phyloP scores from a whole-genome alignment of 2,113 vertebrate genomes.

The Phrynosoma blainvillii region DNA sequence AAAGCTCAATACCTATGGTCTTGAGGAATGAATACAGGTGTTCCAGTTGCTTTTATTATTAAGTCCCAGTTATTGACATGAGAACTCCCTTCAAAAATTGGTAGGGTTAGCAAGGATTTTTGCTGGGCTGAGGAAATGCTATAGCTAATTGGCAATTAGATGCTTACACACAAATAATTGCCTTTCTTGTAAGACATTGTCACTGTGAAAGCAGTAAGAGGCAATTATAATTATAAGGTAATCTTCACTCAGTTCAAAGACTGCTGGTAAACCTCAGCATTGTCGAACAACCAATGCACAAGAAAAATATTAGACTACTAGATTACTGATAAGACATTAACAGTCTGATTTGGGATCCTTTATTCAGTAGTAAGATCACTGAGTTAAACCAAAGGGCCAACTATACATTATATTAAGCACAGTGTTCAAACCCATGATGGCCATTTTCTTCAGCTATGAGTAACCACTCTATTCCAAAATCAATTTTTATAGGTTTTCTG shows the following conservation, averaged over 20 bases:
- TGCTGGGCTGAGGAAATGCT: constrained; percentile 7
- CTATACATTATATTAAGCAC: neutral
- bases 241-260: constrained; percentile 29
- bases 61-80: neutral
- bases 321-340: neutral
- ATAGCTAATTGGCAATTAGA: constrained; percentile 26
- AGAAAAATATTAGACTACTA: constrained; percentile 1
- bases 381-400: neutral
- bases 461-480: neutral
- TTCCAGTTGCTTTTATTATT: neutral
- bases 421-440: neutral
- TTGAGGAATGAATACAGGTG: neutral
- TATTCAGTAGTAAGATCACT: neutral
- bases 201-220: constrained; percentile 35
- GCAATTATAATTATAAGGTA: constrained; percentile 41
- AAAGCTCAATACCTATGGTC: neutral
- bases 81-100: neutral
- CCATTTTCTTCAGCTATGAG: neutral
- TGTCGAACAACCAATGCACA: neutral
- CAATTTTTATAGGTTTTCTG: neutral
- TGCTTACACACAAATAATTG: constrained; percentile 30
- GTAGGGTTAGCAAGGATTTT: neutral
- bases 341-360: neutral
- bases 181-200: constrained; percentile 35
- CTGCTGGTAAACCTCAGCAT: constrained; percentile 1